A percentile compares a stretch with the other conserved stretches of the same genome.
Evolutionary conservation across 2,113 vertebrate genomes (phyloP).

Genomic region (Nothobranchius kuhntae): DNA sequence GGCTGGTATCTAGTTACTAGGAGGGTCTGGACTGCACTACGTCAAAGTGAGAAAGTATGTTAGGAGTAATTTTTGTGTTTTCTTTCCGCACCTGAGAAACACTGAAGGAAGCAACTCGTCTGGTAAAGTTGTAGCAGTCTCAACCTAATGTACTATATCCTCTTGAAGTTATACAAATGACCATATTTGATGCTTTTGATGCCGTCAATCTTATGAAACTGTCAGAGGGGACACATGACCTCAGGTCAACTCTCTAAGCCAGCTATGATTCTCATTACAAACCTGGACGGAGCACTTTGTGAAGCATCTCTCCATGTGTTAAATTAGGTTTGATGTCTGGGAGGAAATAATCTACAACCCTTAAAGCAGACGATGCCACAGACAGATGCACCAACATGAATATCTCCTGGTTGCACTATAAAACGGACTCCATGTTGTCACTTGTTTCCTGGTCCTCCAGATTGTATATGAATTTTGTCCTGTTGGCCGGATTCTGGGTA

Average conservation of each 20-base stretch:
- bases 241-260: not conserved
- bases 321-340: conserved; percentile 17
- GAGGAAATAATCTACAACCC: conserved; percentile 30
- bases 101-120: conserved; percentile 42
- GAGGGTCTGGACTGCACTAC: not conserved
- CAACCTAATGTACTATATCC: not conserved
- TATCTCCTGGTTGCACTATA: conserved; percentile 57
- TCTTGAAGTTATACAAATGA: too few species aligned
- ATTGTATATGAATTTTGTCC: conserved; percentile 81
- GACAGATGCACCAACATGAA: conserved; percentile 18
- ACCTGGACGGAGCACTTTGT: conserved; percentile 7
- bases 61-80: not conserved
- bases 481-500: conserved; percentile 69
- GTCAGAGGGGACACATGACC: conserved; percentile 1
- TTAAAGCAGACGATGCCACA: conserved; percentile 34
- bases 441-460: conserved; percentile 75
- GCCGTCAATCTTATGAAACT: conserved; percentile 2
- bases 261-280: not conserved
- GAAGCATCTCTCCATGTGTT: conserved; percentile 13
- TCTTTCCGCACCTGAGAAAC: conserved; percentile 51
- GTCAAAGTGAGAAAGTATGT: not conserved
- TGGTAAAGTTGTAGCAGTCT: not conserved
- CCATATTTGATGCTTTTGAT: not conserved
- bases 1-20: not conserved
- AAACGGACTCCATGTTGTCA: conserved; percentile 80